phyloP scores from a whole-genome alignment of 2,113 vertebrate genomes.

The Apeltes quadracus region DNA sequence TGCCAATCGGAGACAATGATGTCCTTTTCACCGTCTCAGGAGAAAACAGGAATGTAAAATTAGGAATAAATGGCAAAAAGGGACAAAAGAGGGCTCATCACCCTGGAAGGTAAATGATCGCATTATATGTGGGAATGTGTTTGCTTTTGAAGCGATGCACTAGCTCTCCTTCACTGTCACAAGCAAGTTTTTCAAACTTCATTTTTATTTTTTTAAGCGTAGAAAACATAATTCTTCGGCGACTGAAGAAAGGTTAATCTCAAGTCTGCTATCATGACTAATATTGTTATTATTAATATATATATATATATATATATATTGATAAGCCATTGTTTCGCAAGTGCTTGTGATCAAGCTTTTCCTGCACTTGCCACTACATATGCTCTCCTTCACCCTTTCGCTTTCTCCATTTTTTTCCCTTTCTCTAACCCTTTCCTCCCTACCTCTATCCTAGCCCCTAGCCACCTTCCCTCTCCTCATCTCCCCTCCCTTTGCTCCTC shows the following conservation, averaged over 20 bases:
- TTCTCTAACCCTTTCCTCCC: conserved; percentile 39
- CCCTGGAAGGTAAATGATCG: neutral
- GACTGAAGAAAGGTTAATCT: neutral
- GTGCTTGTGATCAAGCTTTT: neutral
- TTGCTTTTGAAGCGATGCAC: conserved; percentile 4
- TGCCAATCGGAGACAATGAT: conserved; percentile 47
- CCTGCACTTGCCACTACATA: conserved; percentile 6
- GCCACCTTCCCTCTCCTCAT: conserved; percentile 64
- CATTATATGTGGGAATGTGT: neutral
- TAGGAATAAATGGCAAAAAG: neutral
- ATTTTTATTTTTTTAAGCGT: neutral
- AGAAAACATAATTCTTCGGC: neutral
- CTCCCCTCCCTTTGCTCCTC: conserved; percentile 78
- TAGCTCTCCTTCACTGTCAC: neutral
- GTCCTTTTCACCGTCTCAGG: conserved; percentile 51
- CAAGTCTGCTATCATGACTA: neutral
- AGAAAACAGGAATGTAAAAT: conserved; percentile 8
- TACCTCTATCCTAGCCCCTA: conserved; percentile 68
- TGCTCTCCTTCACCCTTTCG: conserved; percentile 12
- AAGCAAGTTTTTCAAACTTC: neutral
- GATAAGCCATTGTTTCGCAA: neutral
- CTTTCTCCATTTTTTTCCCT: neutral
- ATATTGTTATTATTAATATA: too few relatives aligned
- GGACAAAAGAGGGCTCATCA: neutral
- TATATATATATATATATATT: too few relatives aligned